Percentiles rank a stretch among this genome's conserved stretches.
phyloP scores from a whole-genome alignment of 2,797 vertebrate genomes.

The Cyclopterus lumpus region DNA sequence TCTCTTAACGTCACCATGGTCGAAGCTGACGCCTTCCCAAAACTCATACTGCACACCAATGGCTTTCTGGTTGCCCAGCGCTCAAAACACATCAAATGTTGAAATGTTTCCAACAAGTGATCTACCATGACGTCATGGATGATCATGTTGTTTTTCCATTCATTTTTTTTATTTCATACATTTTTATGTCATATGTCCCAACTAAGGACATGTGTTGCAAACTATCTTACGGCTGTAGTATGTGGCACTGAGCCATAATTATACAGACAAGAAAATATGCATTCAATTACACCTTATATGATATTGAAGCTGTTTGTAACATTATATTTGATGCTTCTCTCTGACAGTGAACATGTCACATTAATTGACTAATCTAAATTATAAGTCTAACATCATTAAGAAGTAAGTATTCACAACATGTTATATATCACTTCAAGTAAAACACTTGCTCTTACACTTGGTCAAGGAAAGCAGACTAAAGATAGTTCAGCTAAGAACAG shows the following conservation, averaged over 20 bases:
- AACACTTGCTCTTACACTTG: background rate
- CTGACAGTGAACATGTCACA: background rate
- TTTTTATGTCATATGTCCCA: background rate
- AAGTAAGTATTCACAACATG: background rate
- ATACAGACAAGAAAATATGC: background rate
- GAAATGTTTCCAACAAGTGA: background rate
- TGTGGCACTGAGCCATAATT: background rate
- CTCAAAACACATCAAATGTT: background rate
- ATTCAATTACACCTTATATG: background rate
- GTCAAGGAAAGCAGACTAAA: background rate
- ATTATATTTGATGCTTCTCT: too few relatives aligned
- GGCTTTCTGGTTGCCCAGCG: background rate
- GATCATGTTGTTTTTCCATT: background rate
- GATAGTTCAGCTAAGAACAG: background rate
- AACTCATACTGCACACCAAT: background rate
- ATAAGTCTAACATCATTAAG: background rate
- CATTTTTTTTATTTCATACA: background rate
- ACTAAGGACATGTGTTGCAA: background rate
- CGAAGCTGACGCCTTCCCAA: background rate
- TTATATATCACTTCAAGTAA: background rate
- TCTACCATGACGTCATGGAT: background rate
- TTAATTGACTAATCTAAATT: background rate
- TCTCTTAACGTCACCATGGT: conserved; percentile 10
- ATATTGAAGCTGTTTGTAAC: background rate
- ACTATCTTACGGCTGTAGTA: background rate